Conservation (phyloP, 2,113 vertebrate genomes). For the Sylvia atricapilla region DNA sequence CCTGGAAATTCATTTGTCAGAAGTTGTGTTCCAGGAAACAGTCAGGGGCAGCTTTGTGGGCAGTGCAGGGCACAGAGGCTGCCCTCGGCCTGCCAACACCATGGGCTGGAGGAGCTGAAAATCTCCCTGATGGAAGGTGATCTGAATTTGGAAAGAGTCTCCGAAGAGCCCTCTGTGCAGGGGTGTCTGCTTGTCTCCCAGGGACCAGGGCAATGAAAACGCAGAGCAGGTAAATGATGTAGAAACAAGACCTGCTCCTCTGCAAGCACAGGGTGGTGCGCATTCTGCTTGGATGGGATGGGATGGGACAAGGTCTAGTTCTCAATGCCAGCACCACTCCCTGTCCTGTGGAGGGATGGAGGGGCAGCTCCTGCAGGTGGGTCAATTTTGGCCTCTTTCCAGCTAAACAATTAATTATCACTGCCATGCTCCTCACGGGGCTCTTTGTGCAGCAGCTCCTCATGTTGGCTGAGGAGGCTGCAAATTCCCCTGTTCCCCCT, state of each 20-base stretch:
- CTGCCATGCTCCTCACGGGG: not conserved
- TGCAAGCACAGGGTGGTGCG: not conserved
- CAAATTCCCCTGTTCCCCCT: not conserved
- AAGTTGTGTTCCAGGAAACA: not conserved
- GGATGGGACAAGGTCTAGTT: accelerated
- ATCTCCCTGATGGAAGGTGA: not conserved
- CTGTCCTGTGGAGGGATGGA: not conserved
- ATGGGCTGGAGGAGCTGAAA: not conserved
- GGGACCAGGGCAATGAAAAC: not conserved
- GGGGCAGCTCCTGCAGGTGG: not conserved
- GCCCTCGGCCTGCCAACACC: not conserved
- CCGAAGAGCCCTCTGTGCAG: not conserved
- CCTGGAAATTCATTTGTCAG: constrained; percentile 1
- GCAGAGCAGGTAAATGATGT: not conserved
- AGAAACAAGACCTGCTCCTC: not conserved
- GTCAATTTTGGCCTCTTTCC: not conserved
- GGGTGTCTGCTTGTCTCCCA: not conserved
- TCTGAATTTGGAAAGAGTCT: not conserved
- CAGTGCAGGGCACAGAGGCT: not conserved
- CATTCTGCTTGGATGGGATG: not conserved
- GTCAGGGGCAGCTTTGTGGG: not conserved
- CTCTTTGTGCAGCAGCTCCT: constrained; percentile 10
- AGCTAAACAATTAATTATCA: not conserved
- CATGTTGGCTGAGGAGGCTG: not conserved
- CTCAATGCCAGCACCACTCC: not conserved